These are phyloP conservation scores for Heteromyza rotundicornis DNA, from an alignment of 2,888 invertebrate genomes.

Conservation along the genomic window DNA sequence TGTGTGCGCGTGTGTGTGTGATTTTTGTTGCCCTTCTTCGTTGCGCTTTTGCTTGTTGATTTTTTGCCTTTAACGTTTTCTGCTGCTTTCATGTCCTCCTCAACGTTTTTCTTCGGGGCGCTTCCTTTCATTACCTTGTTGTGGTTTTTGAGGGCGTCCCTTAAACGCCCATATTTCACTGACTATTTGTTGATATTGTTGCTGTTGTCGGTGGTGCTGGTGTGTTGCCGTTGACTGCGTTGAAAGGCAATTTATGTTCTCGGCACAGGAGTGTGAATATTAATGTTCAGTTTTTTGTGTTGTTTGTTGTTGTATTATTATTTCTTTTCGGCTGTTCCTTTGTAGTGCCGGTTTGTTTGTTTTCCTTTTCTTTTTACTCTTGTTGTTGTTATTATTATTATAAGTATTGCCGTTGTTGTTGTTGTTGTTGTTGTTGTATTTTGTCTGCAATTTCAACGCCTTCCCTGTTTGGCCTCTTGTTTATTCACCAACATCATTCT, in stretches of 20 bases:
- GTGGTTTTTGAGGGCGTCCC: not conserved
- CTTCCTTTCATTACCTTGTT: slow-evolving; percentile 1
- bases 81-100: not conserved
- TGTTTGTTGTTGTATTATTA: not conserved
- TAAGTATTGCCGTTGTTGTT: too few relatives aligned
- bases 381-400: too few relatives aligned
- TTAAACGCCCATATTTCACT: too few relatives aligned
- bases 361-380: not conserved
- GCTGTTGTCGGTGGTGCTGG: not conserved
- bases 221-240: not conserved
- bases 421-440: not conserved
- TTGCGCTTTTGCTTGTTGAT: slow-evolving; percentile 4
- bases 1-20: not conserved
- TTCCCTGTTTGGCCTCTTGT: slow-evolving; percentile 1
- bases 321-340: too few relatives aligned
- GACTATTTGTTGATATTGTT: not conserved
- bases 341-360: not conserved
- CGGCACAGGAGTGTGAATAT: slow-evolving; percentile 14
- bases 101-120: not conserved
- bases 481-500: too few relatives aligned
- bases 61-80: not conserved
- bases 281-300: not conserved
- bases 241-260: slow-evolving; percentile 23
- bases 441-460: not conserved
- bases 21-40: not conserved